phyloP scores from a whole-genome alignment of 2,888 invertebrate species.

The Euplexia lucipara region DNA sequence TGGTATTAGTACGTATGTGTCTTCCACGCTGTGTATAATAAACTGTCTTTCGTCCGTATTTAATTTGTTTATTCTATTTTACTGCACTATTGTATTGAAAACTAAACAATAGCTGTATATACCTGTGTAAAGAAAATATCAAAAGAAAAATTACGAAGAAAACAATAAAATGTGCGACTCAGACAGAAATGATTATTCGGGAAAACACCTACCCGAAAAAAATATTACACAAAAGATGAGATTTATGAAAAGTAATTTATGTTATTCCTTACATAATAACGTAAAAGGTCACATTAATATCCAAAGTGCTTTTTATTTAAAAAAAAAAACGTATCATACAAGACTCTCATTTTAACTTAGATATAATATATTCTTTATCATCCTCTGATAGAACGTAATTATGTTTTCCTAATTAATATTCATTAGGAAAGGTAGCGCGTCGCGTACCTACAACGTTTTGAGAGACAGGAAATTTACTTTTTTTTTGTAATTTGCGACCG shows the following conservation, averaged over 20 bases:
- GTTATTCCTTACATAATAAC: not conserved
- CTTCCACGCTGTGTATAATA: too few species aligned
- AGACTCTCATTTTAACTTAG: not conserved
- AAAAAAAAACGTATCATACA: slow-evolving; percentile 10
- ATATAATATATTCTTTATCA: slow-evolving; percentile 31
- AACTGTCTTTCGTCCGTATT: too few species aligned
- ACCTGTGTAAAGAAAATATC: too few species aligned
- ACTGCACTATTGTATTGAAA: too few species aligned
- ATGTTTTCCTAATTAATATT: slow-evolving; percentile 46
- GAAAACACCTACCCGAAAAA: not conserved
- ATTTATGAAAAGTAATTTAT: not conserved
- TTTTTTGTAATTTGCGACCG: not conserved
- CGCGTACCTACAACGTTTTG: slow-evolving; percentile 12
- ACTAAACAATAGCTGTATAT: too few species aligned
- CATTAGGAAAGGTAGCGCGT: slow-evolving; percentile 13
- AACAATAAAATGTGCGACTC: not conserved
- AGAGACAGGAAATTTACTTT: slow-evolving; percentile 5
- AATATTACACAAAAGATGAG: not conserved
- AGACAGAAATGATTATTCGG: not conserved
- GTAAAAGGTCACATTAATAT: slow-evolving; percentile 2
- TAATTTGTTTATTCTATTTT: too few species aligned
- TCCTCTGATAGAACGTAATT: slow-evolving; percentile 26
- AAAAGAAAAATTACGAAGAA: not conserved
- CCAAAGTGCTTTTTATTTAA: not conserved
- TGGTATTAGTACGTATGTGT: too few species aligned